Evolutionary conservation across 1,140 invertebrate genomes (phyloP).

Genomic region (Lucilia sericata): DNA sequence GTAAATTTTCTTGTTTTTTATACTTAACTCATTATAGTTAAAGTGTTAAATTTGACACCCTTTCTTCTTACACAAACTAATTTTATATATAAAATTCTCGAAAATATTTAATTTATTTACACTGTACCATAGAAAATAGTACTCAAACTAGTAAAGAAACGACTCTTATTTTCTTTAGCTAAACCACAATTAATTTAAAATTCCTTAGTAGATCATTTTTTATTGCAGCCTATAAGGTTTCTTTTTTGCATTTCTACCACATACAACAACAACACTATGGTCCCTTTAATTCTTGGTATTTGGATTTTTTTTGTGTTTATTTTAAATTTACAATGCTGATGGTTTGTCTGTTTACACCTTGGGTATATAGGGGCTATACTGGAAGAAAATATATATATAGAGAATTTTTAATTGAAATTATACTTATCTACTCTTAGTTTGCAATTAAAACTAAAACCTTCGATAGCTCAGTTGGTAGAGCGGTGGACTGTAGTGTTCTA

Average conservation of each 20-base stretch:
- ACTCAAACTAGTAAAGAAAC: not conserved
- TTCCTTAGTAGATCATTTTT: constrained; percentile 27
- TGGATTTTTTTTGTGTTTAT: not conserved
- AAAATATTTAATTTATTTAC: not conserved
- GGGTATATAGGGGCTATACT: not conserved
- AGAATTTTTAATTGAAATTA: too few species aligned
- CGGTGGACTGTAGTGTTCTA: constrained; percentile 81
- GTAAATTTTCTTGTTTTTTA: too few species aligned
- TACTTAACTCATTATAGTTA: too few species aligned
- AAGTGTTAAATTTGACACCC: not conserved
- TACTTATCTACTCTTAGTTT: too few species aligned
- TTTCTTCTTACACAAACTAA: not conserved
- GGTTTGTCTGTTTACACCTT: constrained; percentile 15
- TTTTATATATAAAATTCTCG: not conserved
- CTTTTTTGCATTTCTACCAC: not conserved
- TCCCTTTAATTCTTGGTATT: not conserved
- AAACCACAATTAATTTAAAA: constrained; percentile 29
- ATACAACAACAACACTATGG: not conserved
- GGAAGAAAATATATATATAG: too few species aligned
- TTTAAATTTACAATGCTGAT: not conserved
- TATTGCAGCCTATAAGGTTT: constrained; percentile 23
- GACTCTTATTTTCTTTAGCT: not conserved
- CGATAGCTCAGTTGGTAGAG: constrained; percentile 90
- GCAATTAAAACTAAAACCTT: constrained; percentile 68
- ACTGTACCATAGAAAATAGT: not conserved